These are phyloP conservation scores for Hestina assimilis DNA, from an alignment of 1,140 invertebrate species.

Conservation along the genomic window DNA sequence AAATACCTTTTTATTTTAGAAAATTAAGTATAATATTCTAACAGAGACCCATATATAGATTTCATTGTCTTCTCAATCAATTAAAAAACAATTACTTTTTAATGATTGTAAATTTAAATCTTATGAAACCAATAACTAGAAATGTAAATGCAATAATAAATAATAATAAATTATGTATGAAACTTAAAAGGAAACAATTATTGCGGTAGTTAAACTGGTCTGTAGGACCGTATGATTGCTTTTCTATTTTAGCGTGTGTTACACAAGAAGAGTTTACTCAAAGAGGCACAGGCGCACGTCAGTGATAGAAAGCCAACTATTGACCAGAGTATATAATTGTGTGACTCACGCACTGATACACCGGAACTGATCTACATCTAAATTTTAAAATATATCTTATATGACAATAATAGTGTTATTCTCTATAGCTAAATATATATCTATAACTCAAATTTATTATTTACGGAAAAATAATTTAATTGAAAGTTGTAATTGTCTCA, in stretches of 20 bases:
- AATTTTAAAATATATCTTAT: not conserved
- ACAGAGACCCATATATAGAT: too few species aligned
- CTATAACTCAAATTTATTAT: too few species aligned
- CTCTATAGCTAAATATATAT: too few species aligned
- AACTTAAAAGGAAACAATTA: not conserved
- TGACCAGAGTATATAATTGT: slow-evolving; percentile 32
- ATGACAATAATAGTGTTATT: too few species aligned
- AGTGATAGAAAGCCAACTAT: slow-evolving; percentile 53
- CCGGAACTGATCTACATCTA: not conserved
- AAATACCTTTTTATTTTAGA: too few species aligned
- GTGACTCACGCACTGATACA: slow-evolving; percentile 41
- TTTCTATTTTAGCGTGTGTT: slow-evolving; percentile 66
- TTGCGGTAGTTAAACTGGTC: not conserved
- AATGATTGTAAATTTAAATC: too few species aligned
- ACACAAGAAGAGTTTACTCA: slow-evolving; percentile 47
- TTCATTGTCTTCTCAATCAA: too few species aligned
- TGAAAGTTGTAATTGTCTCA: too few species aligned
- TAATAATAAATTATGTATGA: not conserved
- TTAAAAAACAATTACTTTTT: too few species aligned
- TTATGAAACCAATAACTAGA: not conserved
- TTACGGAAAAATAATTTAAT: too few species aligned
- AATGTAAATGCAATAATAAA: not conserved
- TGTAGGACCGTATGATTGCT: slow-evolving; percentile 25
- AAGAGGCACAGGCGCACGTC: slow-evolving; percentile 38
- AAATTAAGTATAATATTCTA: too few species aligned